Percentiles rank a stretch among this genome's conserved stretches.
These are phyloP conservation scores for Yponomeuta cagnagella DNA, from an alignment of 2,888 invertebrate genomes.

Conservation along the genomic window DNA sequence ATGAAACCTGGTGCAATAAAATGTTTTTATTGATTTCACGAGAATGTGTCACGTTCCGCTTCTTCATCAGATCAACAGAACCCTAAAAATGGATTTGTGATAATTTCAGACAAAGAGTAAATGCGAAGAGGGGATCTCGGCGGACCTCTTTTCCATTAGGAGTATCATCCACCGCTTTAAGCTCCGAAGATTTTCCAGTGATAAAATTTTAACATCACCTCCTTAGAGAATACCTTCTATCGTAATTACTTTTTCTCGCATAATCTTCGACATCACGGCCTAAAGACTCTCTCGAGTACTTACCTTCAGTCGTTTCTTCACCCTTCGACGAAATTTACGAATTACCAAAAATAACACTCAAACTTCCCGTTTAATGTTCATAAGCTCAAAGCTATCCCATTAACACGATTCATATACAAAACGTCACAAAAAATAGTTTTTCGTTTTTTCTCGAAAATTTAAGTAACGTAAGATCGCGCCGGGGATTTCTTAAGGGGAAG, in stretches of 20 bases:
- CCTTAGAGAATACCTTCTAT: conserved; percentile 5
- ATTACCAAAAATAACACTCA: neutral
- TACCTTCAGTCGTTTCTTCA: neutral
- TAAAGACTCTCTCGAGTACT: neutral
- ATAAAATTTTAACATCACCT: conserved; percentile 8
- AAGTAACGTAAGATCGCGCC: neutral
- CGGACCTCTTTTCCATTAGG: neutral
- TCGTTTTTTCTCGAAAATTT: neutral
- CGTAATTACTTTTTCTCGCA: neutral
- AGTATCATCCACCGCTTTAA: neutral
- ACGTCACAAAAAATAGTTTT: neutral
- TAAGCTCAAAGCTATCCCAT: neutral
- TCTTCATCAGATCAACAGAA: neutral
- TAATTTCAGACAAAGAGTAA: neutral
- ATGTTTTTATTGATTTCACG: no score
- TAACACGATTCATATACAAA: neutral
- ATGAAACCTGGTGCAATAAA: no score
- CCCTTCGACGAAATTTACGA: neutral
- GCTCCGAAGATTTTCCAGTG: neutral
- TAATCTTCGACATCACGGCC: neutral
- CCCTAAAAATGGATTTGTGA: neutral
- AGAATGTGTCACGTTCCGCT: neutral
- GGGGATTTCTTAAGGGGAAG: conserved; percentile 2
- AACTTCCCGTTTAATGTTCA: neutral
- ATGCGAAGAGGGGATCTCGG: neutral